Evolutionary conservation across 2,888 invertebrate species (phyloP), one percentile per base, ranked within the genome.

Genomic region (Lochmaea capreae): DNA sequence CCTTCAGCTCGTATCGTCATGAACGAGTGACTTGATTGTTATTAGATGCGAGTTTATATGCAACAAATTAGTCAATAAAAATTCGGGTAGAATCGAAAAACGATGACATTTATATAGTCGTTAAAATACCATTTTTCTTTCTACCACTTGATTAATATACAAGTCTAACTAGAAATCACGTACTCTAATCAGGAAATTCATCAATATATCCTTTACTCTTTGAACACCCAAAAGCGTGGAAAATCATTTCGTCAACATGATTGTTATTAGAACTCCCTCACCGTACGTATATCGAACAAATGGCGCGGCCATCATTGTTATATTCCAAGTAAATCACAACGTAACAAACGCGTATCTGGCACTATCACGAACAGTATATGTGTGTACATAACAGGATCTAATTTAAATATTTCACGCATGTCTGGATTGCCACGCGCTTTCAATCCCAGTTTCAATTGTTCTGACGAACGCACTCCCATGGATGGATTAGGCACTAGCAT

Each of bases 331-430:
- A 83, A 84, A 83, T 84, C 83, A 83, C 82, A 83, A 83, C 81
- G 80, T 79, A 80, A 63, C 70, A 63, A 70, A 80, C 81, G 80
- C 78, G 77, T 79, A 81, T 80, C 80, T 79, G 78, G 80, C 81
- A 81, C 84, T 82, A 85, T 85, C 84, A 84, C 75, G 81, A 82
- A 79, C 84, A 84, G 77, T 82, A 82, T 82, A 82, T 83, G 83
- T 83, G 83, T 85, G 84, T 83, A 82, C 83, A 83, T 82, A 84
- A 84, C 85, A 83, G 82, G 78, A 81, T 81, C 84, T 84, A 85
- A 85, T 85, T 85, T 85, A 85, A 85, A 86, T 85, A 85, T 86
- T 85, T 85, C 82, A 85, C 84, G 84, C 84, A 83, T 80, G 79
- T 79, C 79, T 84, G 82, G 80, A 78, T 78, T 77, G 82, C 80